A percentile compares a stretch with the other conserved stretches of the same genome.
Evolutionary conservation across 2,113 vertebrate species (phyloP).

Genomic region (Asarcornis scutulata): DNA sequence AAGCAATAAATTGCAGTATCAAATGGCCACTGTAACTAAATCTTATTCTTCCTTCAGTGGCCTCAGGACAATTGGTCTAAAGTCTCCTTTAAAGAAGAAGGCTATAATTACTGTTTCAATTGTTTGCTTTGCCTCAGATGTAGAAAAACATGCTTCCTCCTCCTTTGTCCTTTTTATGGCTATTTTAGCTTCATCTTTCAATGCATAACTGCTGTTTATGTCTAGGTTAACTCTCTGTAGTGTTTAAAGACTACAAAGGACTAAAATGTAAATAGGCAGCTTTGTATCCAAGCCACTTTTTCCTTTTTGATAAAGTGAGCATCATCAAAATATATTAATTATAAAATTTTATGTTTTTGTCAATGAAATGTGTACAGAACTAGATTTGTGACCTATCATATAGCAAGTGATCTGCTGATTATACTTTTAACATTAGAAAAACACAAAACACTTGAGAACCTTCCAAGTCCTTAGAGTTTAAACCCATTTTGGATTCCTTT

Average conservation of each 20-base stretch:
- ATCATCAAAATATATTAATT: not conserved
- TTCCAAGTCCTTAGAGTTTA: not conserved
- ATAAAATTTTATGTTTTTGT: not conserved
- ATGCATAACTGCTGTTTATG: not conserved
- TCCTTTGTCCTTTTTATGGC: slow-evolving; percentile 20
- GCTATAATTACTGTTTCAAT: slow-evolving; percentile 68
- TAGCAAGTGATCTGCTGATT: not conserved
- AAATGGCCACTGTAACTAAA: slow-evolving; percentile 76
- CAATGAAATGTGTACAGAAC: not conserved
- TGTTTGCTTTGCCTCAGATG: slow-evolving; percentile 61
- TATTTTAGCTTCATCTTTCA: slow-evolving; percentile 20
- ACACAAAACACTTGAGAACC: not conserved
- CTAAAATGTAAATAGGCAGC: not conserved
- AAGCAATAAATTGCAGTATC: slow-evolving; percentile 71
- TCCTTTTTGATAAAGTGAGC: not conserved
- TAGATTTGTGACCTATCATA: not conserved
- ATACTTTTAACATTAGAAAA: not conserved
- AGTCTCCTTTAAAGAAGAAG: slow-evolving; percentile 55
- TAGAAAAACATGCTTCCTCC: slow-evolving; percentile 53
- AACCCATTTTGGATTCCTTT: not conserved
- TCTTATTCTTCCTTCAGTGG: slow-evolving; percentile 70
- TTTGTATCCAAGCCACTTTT: not conserved
- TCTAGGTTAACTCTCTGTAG: not conserved
- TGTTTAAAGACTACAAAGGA: not conserved
- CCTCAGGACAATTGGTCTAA: slow-evolving; percentile 66